Base-by-base conservation (phyloP, 1,140 invertebrate genomes). In the Lutraria rhynchaena region DNA sequence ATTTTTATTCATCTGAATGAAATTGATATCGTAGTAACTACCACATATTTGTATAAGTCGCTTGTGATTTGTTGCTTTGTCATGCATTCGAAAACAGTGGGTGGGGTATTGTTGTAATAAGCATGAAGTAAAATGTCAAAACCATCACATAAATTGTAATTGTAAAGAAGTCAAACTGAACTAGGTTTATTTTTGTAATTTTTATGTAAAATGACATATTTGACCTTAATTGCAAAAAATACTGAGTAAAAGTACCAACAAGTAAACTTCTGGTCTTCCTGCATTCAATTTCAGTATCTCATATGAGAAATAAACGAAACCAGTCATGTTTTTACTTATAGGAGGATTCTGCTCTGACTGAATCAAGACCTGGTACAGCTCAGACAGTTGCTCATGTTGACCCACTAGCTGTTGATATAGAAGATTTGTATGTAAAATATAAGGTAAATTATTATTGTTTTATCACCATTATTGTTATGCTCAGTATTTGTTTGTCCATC, bases 341-440 rank as follows among this genome's bases (percentile, higher is more conserved):
- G 91, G 91, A 93, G 46, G 92, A 92, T 60, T 85, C 85, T 41
- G 76, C 83, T 33, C 46, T 88, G 49, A 80, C 80, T 27, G 90
- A 92, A 60, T 89, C 89, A 15, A 77, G 88, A 15, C 91, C 91
- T 69, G 82, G 86, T 31, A 91, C 90, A n/a, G 83, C 87, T n/a
- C 78, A 88, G 49, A 83, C 86, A 55, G 81, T 85, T 31, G 81
- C 82, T 41, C 87, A 85, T 75, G 86, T 95, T 55, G 96, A 98
- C 89, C 91, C 91, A 51, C 83, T 92, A 37, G 96, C 96, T 88
- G 90, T 96, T 74, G 97, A 98, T 92, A 94, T 96, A 29, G 96
- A 98, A 93, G 97, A 98, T 94, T 93, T 98, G 41, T 99, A 98
- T 90, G 98, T 97, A 22, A 98, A 97, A 93, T 98, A 97, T 88